Base-by-base conservation (phyloP, 2,888 invertebrate species). In the Drosophila cracens region DNA sequence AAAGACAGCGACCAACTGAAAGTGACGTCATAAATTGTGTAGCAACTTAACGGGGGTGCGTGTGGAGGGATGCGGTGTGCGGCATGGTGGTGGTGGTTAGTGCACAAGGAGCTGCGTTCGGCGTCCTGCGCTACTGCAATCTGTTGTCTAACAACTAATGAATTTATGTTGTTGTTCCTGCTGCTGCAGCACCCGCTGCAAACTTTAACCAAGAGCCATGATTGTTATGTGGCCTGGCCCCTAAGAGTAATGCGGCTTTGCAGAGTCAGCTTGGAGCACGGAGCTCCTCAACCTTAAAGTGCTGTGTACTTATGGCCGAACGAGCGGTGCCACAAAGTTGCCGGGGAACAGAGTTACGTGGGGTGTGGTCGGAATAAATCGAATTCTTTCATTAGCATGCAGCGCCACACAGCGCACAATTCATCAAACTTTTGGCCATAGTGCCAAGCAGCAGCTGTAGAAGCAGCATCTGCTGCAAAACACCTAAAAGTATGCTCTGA, bases 21-120 rank as follows among this genome's bases (percentile, higher is more conserved):
- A 83, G 74, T 85, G 87, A 83, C 81, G 87, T 87, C 84, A 85
- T 85, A 85, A 81, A 89, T 89, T 85, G 75, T 72, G 76, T 69
- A 72, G 78, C 74, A 71, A 78, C 81, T 86, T 86, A 88, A 74
- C 58, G 40, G 52, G 29, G 29, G 31, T 21, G 36, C 36, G 46
- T 46, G 54, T 48, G n/a, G n/a, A 11, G 38, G 8, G 21, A 5
- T 31, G 21, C 43, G 8, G 40, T 2, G 10, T 34, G 29, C 3
- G 0, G 27, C 21, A 13, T 2, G 31, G 16, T 25, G 18, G 36
- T 16, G 16, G 18, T n/a, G 40, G 8, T 34, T 29, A 34, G 33
- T 46, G 38, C 33, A 53, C 31, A 54, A 53, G 49, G 52, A 61
- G 43, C 56, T 33, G 48, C 33, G n/a, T 2, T 43, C 48, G 40